A percentile compares a stretch with the other conserved stretches of the same genome.
phyloP scores from a whole-genome alignment of 64 coral and sea anemone genomes.

The Montipora cactus region DNA sequence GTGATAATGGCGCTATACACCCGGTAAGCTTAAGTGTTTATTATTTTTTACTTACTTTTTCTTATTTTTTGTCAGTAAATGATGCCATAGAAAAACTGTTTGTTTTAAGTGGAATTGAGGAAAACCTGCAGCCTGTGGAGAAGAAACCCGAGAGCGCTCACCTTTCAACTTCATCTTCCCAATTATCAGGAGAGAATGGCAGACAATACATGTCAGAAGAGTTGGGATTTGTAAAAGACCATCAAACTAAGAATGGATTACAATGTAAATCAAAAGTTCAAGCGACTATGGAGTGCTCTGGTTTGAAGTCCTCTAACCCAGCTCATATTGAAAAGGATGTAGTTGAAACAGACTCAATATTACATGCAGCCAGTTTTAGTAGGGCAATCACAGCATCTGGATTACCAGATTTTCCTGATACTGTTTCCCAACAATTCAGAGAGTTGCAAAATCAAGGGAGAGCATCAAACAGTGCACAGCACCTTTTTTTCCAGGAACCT shows the following conservation, averaged over 20 bases:
- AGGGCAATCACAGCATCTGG: neutral
- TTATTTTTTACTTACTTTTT: neutral
- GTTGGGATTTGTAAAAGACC: neutral
- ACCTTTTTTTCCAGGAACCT: neutral
- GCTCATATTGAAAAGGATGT: neutral
- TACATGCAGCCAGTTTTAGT: neutral
- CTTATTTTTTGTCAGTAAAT: conserved; percentile 59
- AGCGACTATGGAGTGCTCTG: neutral
- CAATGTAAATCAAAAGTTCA: neutral
- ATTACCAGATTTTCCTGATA: conserved; percentile 39
- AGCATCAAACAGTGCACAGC: neutral
- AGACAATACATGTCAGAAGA: neutral
- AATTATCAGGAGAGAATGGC: neutral
- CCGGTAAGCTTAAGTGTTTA: too few species aligned
- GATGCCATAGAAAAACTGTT: conserved; percentile 88
- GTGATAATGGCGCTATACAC: too few species aligned
- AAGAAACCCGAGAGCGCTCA: neutral
- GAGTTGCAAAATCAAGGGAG: neutral
- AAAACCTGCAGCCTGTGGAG: neutral
- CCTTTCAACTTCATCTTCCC: neutral
- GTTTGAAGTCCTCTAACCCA: neutral
- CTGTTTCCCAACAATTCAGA: conserved; percentile 14
- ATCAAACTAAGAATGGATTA: too few species aligned
- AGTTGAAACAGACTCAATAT: too few species aligned
- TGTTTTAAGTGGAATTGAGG: conserved; percentile 56